Evolutionary conservation across 2,888 invertebrate species (phyloP), one percentile per base, ranked within the genome.

Genomic region (Thysanoteuthis rhombus): DNA sequence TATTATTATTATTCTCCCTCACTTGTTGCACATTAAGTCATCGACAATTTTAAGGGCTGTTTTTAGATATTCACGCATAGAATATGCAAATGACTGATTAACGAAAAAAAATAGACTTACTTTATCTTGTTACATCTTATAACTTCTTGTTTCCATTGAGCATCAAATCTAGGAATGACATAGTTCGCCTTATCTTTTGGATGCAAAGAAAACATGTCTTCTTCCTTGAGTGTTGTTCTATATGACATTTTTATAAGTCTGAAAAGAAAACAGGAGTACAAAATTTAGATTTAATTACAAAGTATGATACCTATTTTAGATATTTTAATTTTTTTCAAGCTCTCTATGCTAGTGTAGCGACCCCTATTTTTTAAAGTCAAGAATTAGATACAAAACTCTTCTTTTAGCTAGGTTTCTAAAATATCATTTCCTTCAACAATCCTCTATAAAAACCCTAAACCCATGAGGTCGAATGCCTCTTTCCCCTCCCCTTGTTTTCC

Each of bases 161-260:
- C 93, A 45, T 95, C 94, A 52, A 95, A 95, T 40, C 40, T 45
- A n/a, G 95, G 95, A 36, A 94, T 93, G 28, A 93, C 93, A 39
- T 90, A 93, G 22, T 47, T n/a, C 1, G 95, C 94, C 36, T 93
- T 22, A 91, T 96, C 96, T 40, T 95, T 91, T 19, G 95, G 95
- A 94, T 96, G 95, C 38, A 96, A 94, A n/a, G 94, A 94, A 95
- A 96, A 96, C 45, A 97, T 92, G 93, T 96, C 96, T n/a, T 94
- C 92, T 38, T 94, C 95, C 10, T 94, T 94, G 90, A 96, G 93
- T 1, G 95, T 93, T 93, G 95, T 95, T 93, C 94, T 95, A 94
- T 95, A 96, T 5, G 96, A 96, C 0, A 8, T 6, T 47, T 47
- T 45, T 1, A 92, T 38, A 28, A 92, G 92, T 25, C 92, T 92